phyloP scores from a whole-genome alignment of 2,888 invertebrate species.

The Mimas tiliae region DNA sequence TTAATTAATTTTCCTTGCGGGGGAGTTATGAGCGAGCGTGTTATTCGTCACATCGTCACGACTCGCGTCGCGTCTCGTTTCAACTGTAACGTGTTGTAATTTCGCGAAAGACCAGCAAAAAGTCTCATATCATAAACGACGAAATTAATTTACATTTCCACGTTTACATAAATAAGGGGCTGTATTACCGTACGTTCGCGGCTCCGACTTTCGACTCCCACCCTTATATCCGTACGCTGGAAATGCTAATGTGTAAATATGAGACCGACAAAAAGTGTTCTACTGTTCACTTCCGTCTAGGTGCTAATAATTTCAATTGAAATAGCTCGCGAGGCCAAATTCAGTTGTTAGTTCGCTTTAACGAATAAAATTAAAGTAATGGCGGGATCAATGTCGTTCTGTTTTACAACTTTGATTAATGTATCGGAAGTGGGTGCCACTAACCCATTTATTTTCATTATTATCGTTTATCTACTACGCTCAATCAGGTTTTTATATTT shows the following conservation, averaged over 20 bases:
- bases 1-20: conserved; percentile 25
- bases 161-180: conserved; percentile 70
- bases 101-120: conserved; percentile 58
- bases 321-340: conserved; percentile 39
- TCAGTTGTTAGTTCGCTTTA: conserved; percentile 40
- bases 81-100: conserved; percentile 49
- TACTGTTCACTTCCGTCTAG: conserved; percentile 54
- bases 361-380: conserved; percentile 40
- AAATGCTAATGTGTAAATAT: conserved; percentile 68
- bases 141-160: conserved; percentile 76
- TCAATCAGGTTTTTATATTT: conserved; percentile 35
- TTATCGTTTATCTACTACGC: conserved; percentile 34
- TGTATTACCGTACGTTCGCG: conserved; percentile 59
- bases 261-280: conserved; percentile 62
- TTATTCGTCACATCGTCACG: conserved; percentile 35
- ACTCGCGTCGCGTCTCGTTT: conserved; percentile 39
- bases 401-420: conserved; percentile 45
- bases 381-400: conserved; percentile 43
- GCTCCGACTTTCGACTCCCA: conserved; percentile 31
- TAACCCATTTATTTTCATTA: conserved; percentile 44
- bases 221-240: conserved; percentile 47
- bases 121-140: conserved; percentile 66
- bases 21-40: conserved; percentile 18
- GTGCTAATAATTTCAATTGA: conserved; percentile 67
- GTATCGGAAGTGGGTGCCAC: conserved; percentile 43